Base-by-base conservation (phyloP, 2,888 invertebrate genomes). In the Apotomis betuletana region DNA sequence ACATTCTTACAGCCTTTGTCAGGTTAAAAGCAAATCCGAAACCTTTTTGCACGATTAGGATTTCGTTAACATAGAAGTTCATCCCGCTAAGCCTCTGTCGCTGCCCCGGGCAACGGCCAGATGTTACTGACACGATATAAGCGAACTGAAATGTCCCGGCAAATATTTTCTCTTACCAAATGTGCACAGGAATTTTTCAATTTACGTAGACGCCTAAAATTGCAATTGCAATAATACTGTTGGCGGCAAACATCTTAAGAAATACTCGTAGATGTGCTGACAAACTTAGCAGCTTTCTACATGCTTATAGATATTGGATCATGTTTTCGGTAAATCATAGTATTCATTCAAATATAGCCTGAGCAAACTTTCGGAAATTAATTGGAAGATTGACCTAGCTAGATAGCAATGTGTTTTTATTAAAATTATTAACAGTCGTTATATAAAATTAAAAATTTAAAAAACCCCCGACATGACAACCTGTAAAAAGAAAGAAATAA, bases 11-110 rank as follows among this genome's bases (percentile, higher is more conserved):
- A 44, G 67, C 67, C 13, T 59, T 67, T 72, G 62, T 72, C 62
- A 61, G 49, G 41, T 70, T 70, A 61, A 63, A 72, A 59, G 67
- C 63, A 63, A 72, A 72, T 63, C 67, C 63, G 67, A 68, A 62
- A 72, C 67, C 62, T 72, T 72, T 72, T 72, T 72, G 72, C 46
- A 58, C 63, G 63, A 72, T 67, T 58, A 58, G 59, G 62, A 68
- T 63, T 72, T 72, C 63, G 63, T 68, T 68, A 72, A 72, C 67
- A 68, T 59, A 68, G 52, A 59, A 6, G 44, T 67, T 72, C 15
- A 72, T 71, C 67, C 63, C 54, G 52, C 67, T 72, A 72, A 72
- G 67, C 72, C 72, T 15, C 72, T 58, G 63, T 44, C 63, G 10
- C 72, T 63, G 67, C 68, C 72, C 49, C 62, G 58, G 58, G 67